Conservation (phyloP, 2,888 invertebrate species). For the Drosophila demipolita region DNA sequence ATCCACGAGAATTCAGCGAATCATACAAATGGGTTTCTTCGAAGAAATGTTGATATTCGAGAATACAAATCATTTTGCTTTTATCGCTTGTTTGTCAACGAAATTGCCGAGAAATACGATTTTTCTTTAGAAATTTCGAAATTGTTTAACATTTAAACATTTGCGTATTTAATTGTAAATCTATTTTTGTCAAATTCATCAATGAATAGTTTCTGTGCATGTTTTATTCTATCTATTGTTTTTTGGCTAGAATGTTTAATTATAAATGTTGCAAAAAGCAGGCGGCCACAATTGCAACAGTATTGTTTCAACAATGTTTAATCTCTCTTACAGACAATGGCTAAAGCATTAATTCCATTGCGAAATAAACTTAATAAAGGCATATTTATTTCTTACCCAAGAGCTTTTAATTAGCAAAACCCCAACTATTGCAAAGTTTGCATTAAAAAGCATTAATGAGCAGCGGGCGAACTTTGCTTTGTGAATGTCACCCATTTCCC, state of each 20-base stretch:
- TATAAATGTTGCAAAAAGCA: background rate
- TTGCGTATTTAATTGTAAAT: slow-evolving; percentile 24
- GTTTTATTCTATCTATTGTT: background rate
- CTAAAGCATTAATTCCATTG: background rate
- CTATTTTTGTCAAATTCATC: slow-evolving; percentile 7
- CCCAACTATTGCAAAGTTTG: background rate
- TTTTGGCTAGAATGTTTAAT: background rate
- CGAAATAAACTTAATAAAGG: background rate
- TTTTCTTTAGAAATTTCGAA: background rate
- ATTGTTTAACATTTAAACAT: slow-evolving; percentile 11
- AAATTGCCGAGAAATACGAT: background rate
- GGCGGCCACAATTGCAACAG: too few relatives aligned
- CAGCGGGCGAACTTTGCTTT: background rate
- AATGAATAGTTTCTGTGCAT: slow-evolving; percentile 5
- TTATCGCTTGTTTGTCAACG: background rate
- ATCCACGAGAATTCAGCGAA: slow-evolving; percentile 24
- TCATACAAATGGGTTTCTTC: slow-evolving; percentile 5
- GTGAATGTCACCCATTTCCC: slow-evolving; percentile 25
- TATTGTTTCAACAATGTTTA: too few relatives aligned
- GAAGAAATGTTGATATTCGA: background rate
- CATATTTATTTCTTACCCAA: slow-evolving; percentile 7
- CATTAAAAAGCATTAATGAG: slow-evolving; percentile 17
- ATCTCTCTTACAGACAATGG: background rate
- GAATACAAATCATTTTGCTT: background rate
- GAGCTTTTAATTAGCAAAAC: background rate